These are phyloP conservation scores for Liasis olivaceus DNA, from an alignment of 2,797 vertebrate genomes.

Conservation along the genomic window DNA sequence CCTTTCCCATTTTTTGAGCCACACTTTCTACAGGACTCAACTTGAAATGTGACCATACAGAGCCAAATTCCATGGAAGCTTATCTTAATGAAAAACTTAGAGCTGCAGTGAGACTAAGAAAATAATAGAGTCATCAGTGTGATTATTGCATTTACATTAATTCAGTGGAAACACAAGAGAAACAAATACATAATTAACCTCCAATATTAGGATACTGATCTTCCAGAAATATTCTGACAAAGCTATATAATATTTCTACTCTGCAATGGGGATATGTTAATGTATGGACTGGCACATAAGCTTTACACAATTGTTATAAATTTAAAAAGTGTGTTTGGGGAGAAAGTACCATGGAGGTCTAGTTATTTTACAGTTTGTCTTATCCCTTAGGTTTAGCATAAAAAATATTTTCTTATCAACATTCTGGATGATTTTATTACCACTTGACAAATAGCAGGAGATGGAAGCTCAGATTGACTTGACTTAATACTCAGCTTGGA, in stretches of 20 bases:
- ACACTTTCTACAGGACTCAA: slow-evolving; percentile 10
- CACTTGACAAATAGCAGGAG: not conserved
- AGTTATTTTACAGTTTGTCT: not conserved
- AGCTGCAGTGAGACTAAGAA: slow-evolving; percentile 18
- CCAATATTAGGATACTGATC: not conserved
- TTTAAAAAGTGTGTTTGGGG: not conserved
- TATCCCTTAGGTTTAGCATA: not conserved
- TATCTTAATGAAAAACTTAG: not conserved
- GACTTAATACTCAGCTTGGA: not conserved
- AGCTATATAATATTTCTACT: not conserved
- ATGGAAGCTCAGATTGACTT: not conserved
- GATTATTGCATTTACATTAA: slow-evolving; percentile 34
- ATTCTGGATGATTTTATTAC: not conserved
- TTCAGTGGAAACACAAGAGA: not conserved
- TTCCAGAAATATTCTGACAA: slow-evolving; percentile 12
- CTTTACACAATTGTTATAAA: not conserved
- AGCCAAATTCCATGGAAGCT: slow-evolving; percentile 28
- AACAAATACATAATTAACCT: slow-evolving; percentile 19
- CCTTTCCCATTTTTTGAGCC: not conserved
- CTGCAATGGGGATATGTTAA: slow-evolving; percentile 1
- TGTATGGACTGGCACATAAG: not conserved
- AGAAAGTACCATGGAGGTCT: not conserved
- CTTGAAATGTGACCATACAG: slow-evolving; percentile 9
- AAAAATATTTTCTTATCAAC: not conserved
- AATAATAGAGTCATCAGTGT: not conserved